These are phyloP conservation scores for Drosophila birchii DNA, from an alignment of 2,888 invertebrate species.

Conservation along the genomic window DNA sequence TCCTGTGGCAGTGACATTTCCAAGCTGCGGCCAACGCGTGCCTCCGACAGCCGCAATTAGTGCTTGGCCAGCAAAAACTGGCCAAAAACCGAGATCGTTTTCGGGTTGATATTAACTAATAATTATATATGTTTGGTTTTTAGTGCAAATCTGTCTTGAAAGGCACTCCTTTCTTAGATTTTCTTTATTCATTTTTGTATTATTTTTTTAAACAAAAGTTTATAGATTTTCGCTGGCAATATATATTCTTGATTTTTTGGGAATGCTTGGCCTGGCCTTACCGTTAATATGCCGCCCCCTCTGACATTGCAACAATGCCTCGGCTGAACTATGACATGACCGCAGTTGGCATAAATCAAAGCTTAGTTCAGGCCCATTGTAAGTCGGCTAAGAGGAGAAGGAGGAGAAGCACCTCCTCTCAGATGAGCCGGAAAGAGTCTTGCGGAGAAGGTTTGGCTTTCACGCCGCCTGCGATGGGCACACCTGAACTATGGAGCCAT, in stretches of 20 bases:
- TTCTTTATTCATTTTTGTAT: background rate
- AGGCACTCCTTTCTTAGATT: background rate
- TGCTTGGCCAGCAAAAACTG: constrained; percentile 9
- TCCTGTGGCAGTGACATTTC: constrained; percentile 67
- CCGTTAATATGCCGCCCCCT: constrained; percentile 42
- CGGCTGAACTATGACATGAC: constrained; percentile 70
- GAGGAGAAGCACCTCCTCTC: constrained; percentile 12
- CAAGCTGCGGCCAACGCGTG: constrained; percentile 56
- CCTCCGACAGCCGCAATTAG: constrained; percentile 67
- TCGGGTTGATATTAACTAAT: background rate
- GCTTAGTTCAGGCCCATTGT: constrained; percentile 50
- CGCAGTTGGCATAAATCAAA: constrained; percentile 66
- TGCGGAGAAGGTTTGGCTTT: constrained; percentile 73
- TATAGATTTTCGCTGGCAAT: background rate
- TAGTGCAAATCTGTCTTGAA: background rate
- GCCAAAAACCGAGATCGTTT: background rate
- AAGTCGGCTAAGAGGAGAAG: constrained; percentile 34
- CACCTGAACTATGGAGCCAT: constrained; percentile 68
- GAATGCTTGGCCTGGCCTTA: constrained; percentile 22
- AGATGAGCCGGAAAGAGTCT: constrained; percentile 59
- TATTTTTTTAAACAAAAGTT: too few relatives aligned
- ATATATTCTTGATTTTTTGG: constrained; percentile 38
- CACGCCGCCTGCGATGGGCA: constrained; percentile 67
- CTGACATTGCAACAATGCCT: constrained; percentile 51
- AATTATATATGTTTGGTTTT: constrained; percentile 1